Base-by-base conservation (phyloP, 2,888 invertebrate genomes). In the Ganaspis brasiliensis region DNA sequence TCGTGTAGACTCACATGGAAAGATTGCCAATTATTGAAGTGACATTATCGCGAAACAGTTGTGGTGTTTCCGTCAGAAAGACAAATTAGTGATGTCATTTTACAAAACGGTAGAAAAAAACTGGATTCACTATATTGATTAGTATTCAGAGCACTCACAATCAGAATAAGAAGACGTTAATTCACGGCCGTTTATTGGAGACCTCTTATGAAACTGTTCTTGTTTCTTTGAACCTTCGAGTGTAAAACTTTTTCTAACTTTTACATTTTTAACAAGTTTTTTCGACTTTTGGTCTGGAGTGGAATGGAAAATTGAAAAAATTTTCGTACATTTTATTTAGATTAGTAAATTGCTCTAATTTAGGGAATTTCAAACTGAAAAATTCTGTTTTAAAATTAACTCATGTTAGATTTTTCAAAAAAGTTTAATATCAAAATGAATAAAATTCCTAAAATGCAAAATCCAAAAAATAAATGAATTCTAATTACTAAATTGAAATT, bases 21-120 rank as follows among this genome's bases (percentile, higher is more conserved):
- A 57, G 56, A 24, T 24, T 10, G 21, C 21, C 55, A 19, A 55
- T 19, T 55, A 19, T n/a, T 31, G 16, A 56, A 56, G 56, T 56
- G 26, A 57, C 26, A 57, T n/a, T 57, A 31, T 24, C 26, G 19
- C 19, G 26, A 57, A 57, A 57, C 24, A 21, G 12, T 56, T 57
- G 26, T 57, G 14, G 16, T 49, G 8, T 56, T 57, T 71, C 40
- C 26, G 71, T 45, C 49, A 61, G 55, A 61, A 61, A 56, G 37
- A 74, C 21, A 67, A 74, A 74, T 72, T 49, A 40, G 35, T 49
- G 55, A 72, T 12, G n/a, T 72, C 52, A 26, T 49, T 72, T n/a
- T 72, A 72, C 26, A 63, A 31, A 31, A 35, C 24, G 57, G 14
- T 21, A 26, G 5, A 14, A 57, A 57, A 57, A 57, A 57, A 57